Percentiles rank a stretch among this genome's conserved stretches.
These are phyloP conservation scores for Operophtera brumata DNA, from an alignment of 2,888 invertebrate species.

Conservation along the genomic window DNA sequence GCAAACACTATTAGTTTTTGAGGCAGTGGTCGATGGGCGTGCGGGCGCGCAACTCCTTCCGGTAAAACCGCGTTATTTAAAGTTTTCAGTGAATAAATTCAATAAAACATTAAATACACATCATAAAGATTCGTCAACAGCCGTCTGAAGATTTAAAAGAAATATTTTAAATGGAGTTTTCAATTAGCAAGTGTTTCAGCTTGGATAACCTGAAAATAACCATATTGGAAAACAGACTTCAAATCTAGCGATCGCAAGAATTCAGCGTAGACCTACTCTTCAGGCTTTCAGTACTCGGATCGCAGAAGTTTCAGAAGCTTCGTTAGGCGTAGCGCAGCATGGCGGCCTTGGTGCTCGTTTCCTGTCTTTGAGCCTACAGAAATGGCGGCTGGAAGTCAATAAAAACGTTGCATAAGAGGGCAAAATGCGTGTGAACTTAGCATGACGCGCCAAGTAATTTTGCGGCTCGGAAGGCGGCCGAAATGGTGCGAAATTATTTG, in stretches of 20 bases:
- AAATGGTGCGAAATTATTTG: not conserved
- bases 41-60: conserved; percentile 45
- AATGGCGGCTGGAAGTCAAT: not conserved
- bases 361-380: not conserved
- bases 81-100: conserved; percentile 25
- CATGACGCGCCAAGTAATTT: not conserved
- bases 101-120: conserved; percentile 10
- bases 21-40: conserved; percentile 51
- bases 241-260: not conserved
- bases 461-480: not conserved
- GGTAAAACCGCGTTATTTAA: conserved; percentile 17
- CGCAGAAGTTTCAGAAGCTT: not conserved
- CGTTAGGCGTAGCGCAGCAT: not conserved
- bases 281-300: not conserved
- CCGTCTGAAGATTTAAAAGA: not conserved
- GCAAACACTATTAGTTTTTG: conserved; percentile 66
- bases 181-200: conserved; percentile 1
- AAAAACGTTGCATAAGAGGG: conserved; percentile 2
- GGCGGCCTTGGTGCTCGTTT: not conserved
- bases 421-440: not conserved
- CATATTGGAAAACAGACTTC: not conserved
- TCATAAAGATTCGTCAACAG: not conserved
- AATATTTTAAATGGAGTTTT: not conserved
- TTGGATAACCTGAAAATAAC: conserved; percentile 7
- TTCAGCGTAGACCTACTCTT: not conserved